These are phyloP conservation scores for Luffia ferchaultella DNA, from an alignment of 2,888 invertebrate species.

Conservation along the genomic window DNA sequence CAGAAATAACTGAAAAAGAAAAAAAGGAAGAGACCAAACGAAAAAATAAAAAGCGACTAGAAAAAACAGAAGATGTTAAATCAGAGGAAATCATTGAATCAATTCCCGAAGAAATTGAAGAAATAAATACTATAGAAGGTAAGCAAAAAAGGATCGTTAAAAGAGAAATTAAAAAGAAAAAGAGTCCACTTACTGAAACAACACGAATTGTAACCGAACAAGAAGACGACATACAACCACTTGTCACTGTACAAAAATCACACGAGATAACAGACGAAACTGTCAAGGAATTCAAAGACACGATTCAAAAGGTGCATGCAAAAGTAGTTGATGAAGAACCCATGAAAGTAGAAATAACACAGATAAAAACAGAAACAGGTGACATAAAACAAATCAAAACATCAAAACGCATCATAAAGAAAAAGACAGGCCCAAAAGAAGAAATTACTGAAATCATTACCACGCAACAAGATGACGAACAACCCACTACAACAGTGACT, in stretches of 20 bases:
- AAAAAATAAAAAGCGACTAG: too few species aligned
- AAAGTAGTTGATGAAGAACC: conserved; percentile 8
- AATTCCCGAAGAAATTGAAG: conserved; percentile 16
- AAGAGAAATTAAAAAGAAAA: conserved; percentile 28
- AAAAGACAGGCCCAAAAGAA: conserved; percentile 26
- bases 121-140: conserved; percentile 19
- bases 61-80: conserved; percentile 3
- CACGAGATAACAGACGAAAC: conserved; percentile 21
- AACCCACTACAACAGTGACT: conserved; percentile 24
- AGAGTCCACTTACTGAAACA: conserved; percentile 22
- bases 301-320: too few species aligned
- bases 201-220: conserved; percentile 24
- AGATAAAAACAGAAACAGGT: conserved; percentile 9
- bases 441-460: conserved; percentile 42
- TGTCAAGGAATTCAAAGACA: conserved; percentile 18
- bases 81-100: conserved; percentile 5
- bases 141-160: conserved; percentile 25
- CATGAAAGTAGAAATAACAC: conserved; percentile 3
- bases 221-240: conserved; percentile 25
- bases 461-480: conserved; percentile 39
- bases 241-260: conserved; percentile 16
- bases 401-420: conserved; percentile 20
- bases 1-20: too few species aligned
- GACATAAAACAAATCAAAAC: conserved; percentile 6
- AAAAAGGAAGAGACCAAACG: too few species aligned